These are phyloP conservation scores for Sitta europaea DNA, from an alignment of 2,113 vertebrate genomes.

Conservation along the genomic window DNA sequence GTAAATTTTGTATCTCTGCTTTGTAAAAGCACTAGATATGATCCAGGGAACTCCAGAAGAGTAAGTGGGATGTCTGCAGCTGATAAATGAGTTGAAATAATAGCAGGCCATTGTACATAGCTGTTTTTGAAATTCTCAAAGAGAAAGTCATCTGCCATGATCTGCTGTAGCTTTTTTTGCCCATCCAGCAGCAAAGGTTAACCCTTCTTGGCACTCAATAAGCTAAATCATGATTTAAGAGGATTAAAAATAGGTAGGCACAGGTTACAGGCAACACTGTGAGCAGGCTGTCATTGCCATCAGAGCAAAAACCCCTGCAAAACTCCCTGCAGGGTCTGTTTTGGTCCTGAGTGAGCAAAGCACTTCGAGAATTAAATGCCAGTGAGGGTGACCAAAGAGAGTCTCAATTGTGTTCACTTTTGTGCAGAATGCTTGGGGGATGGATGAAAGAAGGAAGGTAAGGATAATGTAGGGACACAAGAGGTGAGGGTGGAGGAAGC, in stretches of 20 bases:
- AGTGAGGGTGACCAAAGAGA: background rate
- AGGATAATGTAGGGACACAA: background rate
- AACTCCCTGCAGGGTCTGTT: background rate
- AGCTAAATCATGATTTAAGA: background rate
- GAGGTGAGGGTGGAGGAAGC: background rate
- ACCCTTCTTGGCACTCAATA: background rate
- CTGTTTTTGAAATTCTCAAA: background rate
- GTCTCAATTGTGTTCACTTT: background rate
- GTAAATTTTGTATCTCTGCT: background rate
- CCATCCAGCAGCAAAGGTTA: background rate
- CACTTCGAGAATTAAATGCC: background rate
- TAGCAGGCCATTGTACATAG: background rate
- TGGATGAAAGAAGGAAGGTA: background rate
- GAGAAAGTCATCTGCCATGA: background rate
- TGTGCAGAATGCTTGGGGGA: background rate
- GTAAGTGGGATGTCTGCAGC: background rate
- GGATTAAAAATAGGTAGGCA: background rate
- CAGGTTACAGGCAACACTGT: background rate
- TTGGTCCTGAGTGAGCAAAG: background rate
- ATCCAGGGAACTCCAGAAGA: background rate
- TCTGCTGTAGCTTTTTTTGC: background rate
- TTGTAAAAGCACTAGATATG: background rate
- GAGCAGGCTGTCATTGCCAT: background rate
- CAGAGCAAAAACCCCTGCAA: background rate
- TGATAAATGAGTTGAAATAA: constrained; percentile 19